Base-by-base conservation (phyloP, 2,797 vertebrate species). In the Rhinoraja longicauda region DNA sequence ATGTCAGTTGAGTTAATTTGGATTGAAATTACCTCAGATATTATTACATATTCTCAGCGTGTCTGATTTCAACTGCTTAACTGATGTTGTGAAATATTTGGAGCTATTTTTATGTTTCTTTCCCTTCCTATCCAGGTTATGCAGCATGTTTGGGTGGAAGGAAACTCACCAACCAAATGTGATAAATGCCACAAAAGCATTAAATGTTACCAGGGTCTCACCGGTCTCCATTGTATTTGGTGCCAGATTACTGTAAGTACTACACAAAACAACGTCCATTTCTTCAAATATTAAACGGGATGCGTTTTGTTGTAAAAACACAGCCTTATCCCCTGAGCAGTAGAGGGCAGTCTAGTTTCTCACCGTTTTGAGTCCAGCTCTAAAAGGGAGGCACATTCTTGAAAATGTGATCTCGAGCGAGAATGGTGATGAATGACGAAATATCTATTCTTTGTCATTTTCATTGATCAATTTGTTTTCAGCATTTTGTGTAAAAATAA, bases 141-240 rank as follows among this genome's bases (percentile, higher is more conserved):
- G 98, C 97, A 98, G 96, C 98, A 99, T 94, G 97, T 98, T 12
- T 99, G 98, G 98, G 98, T 99, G 17, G 98, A 99, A 96, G 98
- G 98, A 36, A 99, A 98, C 95, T 98, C 97, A 67, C 97, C 97
- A 0, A 96, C 97, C 93, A 99, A 98, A 95, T 99, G 98, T 0
- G 98, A 99, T 94, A 96, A 97, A 90, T 99, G 98, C 95, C 98
- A 98, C 96, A 96, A 98, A 94, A 98, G 97, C 96, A 99, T 99
- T 96, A 99, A 99, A 95, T 98, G 97, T 95, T 99, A 98, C 96
- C 98, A 98, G 96, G 97, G 98, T 93, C 96, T 99, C 94, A 98
- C 97, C 0, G 98, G 98, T 73, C 96, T 98, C 94, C 98, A 99
- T 96, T 99, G 98, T 21, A 98, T 98, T 93, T 99, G 98, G 98